Conservation (phyloP, 37 sponge, comb jelly and placozoan genomes). For the Axinella damicornis region DNA sequence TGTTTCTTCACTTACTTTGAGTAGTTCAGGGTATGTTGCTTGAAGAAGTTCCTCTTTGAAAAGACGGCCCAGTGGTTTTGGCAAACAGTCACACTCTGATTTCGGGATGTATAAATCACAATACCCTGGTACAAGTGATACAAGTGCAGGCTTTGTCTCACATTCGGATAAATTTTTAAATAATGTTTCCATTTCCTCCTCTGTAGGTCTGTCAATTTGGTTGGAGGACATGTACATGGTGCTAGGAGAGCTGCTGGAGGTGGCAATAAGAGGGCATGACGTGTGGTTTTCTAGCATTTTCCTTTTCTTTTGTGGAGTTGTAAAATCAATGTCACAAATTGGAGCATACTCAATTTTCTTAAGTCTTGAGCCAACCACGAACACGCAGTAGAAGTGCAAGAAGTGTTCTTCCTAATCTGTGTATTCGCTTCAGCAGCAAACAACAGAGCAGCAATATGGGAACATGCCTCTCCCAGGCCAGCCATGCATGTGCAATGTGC, state of each 20-base stretch:
- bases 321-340: conserved; percentile 60
- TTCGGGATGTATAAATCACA: conserved; percentile 42
- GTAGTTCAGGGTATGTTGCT: conserved; percentile 31
- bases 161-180: conserved; percentile 26
- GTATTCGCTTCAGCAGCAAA: conserved; percentile 52
- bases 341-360: background rate
- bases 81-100: conserved; percentile 24
- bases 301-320: conserved; percentile 39
- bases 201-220: conserved; percentile 8
- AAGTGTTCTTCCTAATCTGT: background rate
- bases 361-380: too few relatives aligned
- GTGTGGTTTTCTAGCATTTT: background rate
- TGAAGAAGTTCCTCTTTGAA: conserved; percentile 20
- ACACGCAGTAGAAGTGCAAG: too few relatives aligned
- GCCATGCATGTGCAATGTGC: conserved; percentile 74
- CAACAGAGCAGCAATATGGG: conserved; percentile 64
- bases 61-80: conserved; percentile 29
- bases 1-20: conserved; percentile 51
- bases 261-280: background rate
- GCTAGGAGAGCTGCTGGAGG: too few relatives aligned
- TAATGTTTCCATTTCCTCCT: conserved; percentile 22
- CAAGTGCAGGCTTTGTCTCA: conserved; percentile 36
- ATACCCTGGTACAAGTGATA: conserved; percentile 59
- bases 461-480: conserved; percentile 67
- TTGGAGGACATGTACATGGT: too few relatives aligned